phyloP scores from a whole-genome alignment of 2,113 vertebrate genomes.

The Triplophysa dalaica region DNA sequence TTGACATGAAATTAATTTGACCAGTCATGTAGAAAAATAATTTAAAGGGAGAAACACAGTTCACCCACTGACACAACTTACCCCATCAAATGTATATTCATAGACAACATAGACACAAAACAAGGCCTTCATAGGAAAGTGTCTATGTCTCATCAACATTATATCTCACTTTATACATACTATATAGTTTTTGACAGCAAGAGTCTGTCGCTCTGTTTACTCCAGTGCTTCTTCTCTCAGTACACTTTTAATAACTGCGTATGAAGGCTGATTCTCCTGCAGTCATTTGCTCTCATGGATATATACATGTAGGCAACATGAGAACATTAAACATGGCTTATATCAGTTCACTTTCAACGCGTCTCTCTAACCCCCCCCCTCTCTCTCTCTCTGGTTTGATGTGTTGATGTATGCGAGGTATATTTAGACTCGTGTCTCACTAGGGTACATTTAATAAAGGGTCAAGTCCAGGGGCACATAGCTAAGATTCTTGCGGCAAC shows the following conservation, averaged over 20 bases:
- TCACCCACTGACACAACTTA: too few relatives aligned
- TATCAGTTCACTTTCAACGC: constrained; percentile 22
- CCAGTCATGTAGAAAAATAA: too few relatives aligned
- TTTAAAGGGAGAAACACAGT: too few relatives aligned
- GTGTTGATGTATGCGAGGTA: constrained; percentile 42
- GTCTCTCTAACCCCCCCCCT: constrained; percentile 9
- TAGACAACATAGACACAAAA: too few relatives aligned
- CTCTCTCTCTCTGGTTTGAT: constrained; percentile 41
- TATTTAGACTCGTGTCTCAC: constrained; percentile 40
- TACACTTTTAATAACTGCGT: neutral
- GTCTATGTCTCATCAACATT: neutral
- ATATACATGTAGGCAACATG: constrained; percentile 4
- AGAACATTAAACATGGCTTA: constrained; percentile 22
- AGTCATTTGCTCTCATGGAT: neutral
- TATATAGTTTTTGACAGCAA: neutral
- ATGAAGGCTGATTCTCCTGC: neutral
- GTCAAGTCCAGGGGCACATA: constrained; percentile 36
- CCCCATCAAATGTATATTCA: too few relatives aligned
- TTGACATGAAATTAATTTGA: too few relatives aligned
- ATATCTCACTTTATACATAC: neutral
- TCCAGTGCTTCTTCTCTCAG: constrained; percentile 13
- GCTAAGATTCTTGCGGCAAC: constrained; percentile 35
- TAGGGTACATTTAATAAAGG: constrained; percentile 15
- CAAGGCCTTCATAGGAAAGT: too few relatives aligned
- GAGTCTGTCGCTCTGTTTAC: neutral